Percentiles rank a stretch among this genome's conserved stretches.
Evolutionary conservation across 2,888 invertebrate species (phyloP).

Genomic region (Palloptera scutellata): DNA sequence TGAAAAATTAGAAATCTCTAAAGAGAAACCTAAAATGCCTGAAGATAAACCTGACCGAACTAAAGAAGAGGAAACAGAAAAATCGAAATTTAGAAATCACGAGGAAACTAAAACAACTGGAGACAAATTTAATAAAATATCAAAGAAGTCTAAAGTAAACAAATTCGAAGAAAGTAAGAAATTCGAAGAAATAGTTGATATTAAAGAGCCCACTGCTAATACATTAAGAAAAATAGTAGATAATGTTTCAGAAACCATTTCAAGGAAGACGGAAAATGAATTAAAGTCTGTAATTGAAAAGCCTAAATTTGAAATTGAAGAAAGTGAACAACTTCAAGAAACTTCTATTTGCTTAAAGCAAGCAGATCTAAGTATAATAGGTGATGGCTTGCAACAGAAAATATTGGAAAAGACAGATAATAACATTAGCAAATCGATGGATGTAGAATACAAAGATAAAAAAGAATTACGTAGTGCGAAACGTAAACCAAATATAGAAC

Average conservation of each 20-base stretch:
- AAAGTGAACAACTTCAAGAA: too few relatives aligned
- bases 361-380: constrained; percentile 31
- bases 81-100: constrained; percentile 15
- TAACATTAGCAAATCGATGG: constrained; percentile 35
- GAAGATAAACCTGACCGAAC: constrained; percentile 36
- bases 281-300: constrained; percentile 23
- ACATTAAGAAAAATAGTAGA: constrained; percentile 1
- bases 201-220: background rate
- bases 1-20: background rate
- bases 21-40: constrained; percentile 25
- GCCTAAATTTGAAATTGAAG: constrained; percentile 35
- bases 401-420: constrained; percentile 21
- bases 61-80: constrained; percentile 9
- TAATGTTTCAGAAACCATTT: too few relatives aligned
- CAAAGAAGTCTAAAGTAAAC: constrained; percentile 31
- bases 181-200: constrained; percentile 29
- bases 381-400: constrained; percentile 25
- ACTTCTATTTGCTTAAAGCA: constrained; percentile 42
- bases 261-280: too few relatives aligned
- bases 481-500: constrained; percentile 62
- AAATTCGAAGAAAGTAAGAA: constrained; percentile 11
- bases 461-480: constrained; percentile 53
- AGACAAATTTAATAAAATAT: constrained; percentile 40
- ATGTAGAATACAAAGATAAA: constrained; percentile 49
- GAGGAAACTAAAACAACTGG: constrained; percentile 30